Evolutionary conservation across 2,888 invertebrate species (phyloP).

Genomic region (Andrena chrysosceles): DNA sequence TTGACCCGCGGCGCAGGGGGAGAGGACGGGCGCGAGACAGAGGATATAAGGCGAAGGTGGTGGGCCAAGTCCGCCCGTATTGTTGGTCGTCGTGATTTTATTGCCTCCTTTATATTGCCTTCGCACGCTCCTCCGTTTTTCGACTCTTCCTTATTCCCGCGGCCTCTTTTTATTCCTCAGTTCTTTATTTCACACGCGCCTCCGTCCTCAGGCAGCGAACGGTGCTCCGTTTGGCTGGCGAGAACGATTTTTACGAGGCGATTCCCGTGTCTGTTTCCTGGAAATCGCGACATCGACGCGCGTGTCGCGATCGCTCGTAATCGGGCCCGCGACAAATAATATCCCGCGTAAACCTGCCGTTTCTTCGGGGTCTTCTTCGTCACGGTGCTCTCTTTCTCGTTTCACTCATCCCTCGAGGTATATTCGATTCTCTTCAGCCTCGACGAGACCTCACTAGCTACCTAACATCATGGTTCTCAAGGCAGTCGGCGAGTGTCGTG

Average conservation of each 20-base stretch:
- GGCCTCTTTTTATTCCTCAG: constrained; percentile 18
- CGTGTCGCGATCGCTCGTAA: constrained; percentile 25
- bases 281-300: constrained; percentile 53
- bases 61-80: constrained; percentile 63
- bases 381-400: not conserved
- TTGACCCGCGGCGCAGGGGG: constrained; percentile 51
- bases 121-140: constrained; percentile 49
- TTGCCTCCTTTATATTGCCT: constrained; percentile 80
- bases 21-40: not conserved
- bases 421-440: not conserved
- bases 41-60: constrained; percentile 20
- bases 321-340: constrained; percentile 44
- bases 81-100: constrained; percentile 78
- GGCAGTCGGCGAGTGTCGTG: not conserved
- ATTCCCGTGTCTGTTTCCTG: constrained; percentile 27
- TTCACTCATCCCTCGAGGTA: not conserved
- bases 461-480: not conserved
- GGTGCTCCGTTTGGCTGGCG: constrained; percentile 31
- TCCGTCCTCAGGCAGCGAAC: constrained; percentile 27
- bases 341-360: not conserved
- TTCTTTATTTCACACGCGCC: constrained; percentile 35
- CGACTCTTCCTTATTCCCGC: constrained; percentile 43
- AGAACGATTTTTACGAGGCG: constrained; percentile 66
- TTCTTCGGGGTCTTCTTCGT: not conserved
- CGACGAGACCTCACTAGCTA: not conserved